Evolutionary conservation across 2,113 vertebrate species (phyloP).

Genomic region (Halcyon malimbica): DNA sequence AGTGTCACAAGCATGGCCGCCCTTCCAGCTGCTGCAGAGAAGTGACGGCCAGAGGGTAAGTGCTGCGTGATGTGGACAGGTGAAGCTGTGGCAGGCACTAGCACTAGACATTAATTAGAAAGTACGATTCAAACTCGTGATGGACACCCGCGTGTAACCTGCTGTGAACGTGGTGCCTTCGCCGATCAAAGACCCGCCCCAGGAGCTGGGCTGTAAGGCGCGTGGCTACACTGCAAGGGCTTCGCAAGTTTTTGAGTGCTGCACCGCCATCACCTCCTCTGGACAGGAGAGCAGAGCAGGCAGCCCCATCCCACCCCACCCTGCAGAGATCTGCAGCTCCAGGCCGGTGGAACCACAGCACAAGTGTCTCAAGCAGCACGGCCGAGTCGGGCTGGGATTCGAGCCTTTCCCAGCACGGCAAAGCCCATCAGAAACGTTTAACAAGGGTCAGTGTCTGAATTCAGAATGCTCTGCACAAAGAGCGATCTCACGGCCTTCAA

Average conservation of each 20-base stretch:
- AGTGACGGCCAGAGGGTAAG: not conserved
- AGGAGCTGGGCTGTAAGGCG: not conserved
- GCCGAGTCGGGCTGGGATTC: not conserved
- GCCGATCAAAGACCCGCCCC: not conserved
- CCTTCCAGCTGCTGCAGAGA: not conserved
- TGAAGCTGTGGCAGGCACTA: conserved; percentile 11
- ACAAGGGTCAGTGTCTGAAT: not conserved
- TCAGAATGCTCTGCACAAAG: not conserved
- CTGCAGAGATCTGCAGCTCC: not conserved
- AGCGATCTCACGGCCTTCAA: not conserved
- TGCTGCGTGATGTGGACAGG: not conserved
- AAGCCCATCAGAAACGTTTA: not conserved
- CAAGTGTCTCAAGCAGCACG: not conserved
- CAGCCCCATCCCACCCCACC: not conserved
- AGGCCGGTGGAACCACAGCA: not conserved
- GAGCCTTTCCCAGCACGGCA: not conserved
- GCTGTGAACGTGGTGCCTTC: not conserved
- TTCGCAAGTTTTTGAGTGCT: not conserved
- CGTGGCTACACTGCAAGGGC: not conserved
- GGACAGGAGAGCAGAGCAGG: not conserved
- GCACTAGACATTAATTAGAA: conserved; percentile 15
- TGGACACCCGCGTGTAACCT: not conserved
- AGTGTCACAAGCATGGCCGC: not conserved
- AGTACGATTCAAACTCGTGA: conserved; percentile 4
- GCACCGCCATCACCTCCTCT: not conserved